These are phyloP conservation scores for Drepana arcuata DNA, from an alignment of 1,140 invertebrate species.

Conservation along the genomic window DNA sequence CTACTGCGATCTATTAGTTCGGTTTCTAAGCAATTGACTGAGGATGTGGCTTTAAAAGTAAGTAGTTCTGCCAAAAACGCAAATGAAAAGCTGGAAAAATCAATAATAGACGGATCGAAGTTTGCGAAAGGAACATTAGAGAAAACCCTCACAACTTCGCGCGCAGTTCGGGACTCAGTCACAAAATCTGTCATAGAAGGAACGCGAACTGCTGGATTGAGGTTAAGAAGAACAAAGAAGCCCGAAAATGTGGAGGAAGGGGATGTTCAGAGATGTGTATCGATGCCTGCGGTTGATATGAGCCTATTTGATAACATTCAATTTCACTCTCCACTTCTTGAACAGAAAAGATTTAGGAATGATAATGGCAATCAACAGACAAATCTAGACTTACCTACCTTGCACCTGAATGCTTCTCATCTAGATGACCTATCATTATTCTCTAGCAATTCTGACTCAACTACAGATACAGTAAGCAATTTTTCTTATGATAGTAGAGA, in stretches of 20 bases:
- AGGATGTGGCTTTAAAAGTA: conserved; percentile 52
- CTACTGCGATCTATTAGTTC: conserved; percentile 46
- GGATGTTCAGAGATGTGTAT: conserved; percentile 40
- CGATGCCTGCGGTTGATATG: conserved; percentile 55
- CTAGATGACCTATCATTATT: conserved; percentile 55
- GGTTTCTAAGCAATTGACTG: conserved; percentile 54
- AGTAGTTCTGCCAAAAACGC: conserved; percentile 42
- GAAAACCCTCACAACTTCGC: conserved; percentile 49
- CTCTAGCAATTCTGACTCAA: conserved; percentile 49
- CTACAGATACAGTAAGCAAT: conserved; percentile 41
- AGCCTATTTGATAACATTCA: conserved; percentile 60
- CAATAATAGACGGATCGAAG: conserved; percentile 46
- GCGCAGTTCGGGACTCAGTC: conserved; percentile 47
- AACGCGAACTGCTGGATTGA: conserved; percentile 44
- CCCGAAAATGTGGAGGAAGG: conserved; percentile 19
- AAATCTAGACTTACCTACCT: conserved; percentile 21
- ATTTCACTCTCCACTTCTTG: conserved; percentile 52
- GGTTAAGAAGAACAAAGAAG: conserved; percentile 34
- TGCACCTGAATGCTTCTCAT: conserved; percentile 33
- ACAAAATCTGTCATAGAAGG: conserved; percentile 55
- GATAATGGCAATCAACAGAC: conserved; percentile 12
- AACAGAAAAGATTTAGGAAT: conserved; percentile 42
- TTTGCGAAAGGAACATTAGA: conserved; percentile 59
- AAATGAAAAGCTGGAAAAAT: conserved; percentile 52
- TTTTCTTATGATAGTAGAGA: conserved; percentile 47